Evolutionary conservation across 2,888 invertebrate species (phyloP).

Genomic region (Noctua janthina): DNA sequence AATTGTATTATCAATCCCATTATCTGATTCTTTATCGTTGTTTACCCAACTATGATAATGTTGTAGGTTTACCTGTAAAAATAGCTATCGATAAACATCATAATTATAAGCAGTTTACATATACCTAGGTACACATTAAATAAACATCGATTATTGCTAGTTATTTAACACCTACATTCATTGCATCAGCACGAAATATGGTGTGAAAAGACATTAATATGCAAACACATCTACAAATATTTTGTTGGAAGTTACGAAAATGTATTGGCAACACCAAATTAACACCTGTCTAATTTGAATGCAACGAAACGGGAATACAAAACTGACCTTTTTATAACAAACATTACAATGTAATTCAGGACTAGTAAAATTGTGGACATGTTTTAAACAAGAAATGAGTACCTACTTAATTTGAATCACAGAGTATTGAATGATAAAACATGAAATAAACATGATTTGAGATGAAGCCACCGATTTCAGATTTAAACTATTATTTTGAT

Average conservation of each 20-base stretch:
- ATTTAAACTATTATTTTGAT: background rate
- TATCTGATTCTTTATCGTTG: constrained; percentile 10
- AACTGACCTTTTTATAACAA: constrained; percentile 2
- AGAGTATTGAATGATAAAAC: constrained; percentile 4
- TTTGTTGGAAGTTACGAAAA: background rate
- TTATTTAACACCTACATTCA: background rate
- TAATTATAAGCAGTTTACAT: background rate
- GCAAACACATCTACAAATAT: constrained; percentile 4
- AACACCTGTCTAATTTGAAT: constrained; percentile 4
- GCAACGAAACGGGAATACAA: background rate
- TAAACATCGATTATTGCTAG: background rate
- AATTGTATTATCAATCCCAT: constrained; percentile 1
- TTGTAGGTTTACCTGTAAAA: constrained; percentile 3
- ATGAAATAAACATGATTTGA: background rate
- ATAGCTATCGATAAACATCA: constrained; percentile 1
- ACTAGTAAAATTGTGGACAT: constrained; percentile 18
- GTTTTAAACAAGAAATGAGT: constrained; percentile 11
- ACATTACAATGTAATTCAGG: background rate
- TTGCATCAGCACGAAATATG: background rate
- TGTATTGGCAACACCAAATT: constrained; percentile 2
- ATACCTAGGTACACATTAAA: background rate
- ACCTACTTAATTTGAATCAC: constrained; percentile 16
- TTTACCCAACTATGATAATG: constrained; percentile 5
- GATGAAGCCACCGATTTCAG: background rate
- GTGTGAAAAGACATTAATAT: background rate